A percentile compares a stretch with the other conserved stretches of the same genome.
phyloP scores from a whole-genome alignment of 2,113 vertebrate genomes.

The Clarias macrocephalus region DNA sequence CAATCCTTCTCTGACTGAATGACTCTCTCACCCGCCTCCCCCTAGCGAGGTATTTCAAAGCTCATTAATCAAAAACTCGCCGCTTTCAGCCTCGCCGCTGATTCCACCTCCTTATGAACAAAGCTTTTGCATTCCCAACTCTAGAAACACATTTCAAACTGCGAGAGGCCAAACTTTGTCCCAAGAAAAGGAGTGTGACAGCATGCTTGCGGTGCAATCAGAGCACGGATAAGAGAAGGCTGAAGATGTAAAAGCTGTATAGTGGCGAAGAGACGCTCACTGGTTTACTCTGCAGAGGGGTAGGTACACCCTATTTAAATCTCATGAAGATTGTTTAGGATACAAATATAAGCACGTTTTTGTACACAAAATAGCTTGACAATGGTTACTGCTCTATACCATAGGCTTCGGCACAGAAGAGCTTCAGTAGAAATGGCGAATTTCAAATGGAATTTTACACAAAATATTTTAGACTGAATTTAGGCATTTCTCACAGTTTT shows the following conservation, averaged over 20 bases:
- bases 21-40: slow-evolving; percentile 77
- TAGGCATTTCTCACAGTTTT: slow-evolving; percentile 3
- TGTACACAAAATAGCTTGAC: background rate
- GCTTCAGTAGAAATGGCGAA: background rate
- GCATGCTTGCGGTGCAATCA: slow-evolving; percentile 55
- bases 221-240: slow-evolving; percentile 55
- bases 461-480: slow-evolving; percentile 20
- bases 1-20: slow-evolving; percentile 62
- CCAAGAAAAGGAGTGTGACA: slow-evolving; percentile 49
- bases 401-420: background rate
- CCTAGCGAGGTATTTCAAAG: slow-evolving; percentile 87
- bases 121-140: slow-evolving; percentile 81
- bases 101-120: slow-evolving; percentile 81
- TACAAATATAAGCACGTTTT: background rate
- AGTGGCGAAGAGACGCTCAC: slow-evolving; percentile 6
- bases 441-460: background rate
- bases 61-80: slow-evolving; percentile 89
- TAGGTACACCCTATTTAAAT: slow-evolving; percentile 23
- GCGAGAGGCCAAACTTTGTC: slow-evolving; percentile 69
- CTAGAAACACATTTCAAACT: slow-evolving; percentile 78
- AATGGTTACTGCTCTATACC: background rate
- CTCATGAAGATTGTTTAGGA: background rate
- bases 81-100: slow-evolving; percentile 80
- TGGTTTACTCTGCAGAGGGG: slow-evolving; percentile 31
- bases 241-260: slow-evolving; percentile 26